These are phyloP conservation scores for Drosophila navojoa DNA, from an alignment of 1,140 invertebrate genomes.

Conservation along the genomic window DNA sequence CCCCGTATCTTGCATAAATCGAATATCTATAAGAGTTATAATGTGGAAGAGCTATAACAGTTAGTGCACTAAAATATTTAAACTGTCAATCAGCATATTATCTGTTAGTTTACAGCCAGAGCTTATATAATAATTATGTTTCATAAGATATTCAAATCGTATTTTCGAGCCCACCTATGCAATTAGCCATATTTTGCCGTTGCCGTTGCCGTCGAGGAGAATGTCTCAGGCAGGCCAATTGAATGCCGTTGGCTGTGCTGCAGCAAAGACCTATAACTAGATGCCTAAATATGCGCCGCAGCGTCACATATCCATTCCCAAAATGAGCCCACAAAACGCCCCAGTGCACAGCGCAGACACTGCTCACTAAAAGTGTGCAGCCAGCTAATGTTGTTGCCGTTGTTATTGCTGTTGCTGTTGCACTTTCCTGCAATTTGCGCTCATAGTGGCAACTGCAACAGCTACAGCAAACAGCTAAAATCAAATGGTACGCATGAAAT, in stretches of 20 bases:
- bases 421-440: constrained; percentile 69
- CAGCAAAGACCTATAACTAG: constrained; percentile 69
- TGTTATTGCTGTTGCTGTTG: constrained; percentile 6
- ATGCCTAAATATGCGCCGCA: constrained; percentile 65
- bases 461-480: constrained; percentile 46
- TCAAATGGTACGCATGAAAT: constrained; percentile 81
- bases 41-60: too few relatives aligned
- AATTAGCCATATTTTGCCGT: constrained; percentile 2
- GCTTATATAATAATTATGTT: too few relatives aligned
- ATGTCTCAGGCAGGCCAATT: constrained; percentile 47
- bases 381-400: constrained; percentile 8
- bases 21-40: too few relatives aligned
- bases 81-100: neutral
- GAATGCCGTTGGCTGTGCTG: constrained; percentile 52
- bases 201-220: constrained; percentile 35
- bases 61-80: neutral
- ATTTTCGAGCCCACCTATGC: neutral
- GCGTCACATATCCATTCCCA: constrained; percentile 29
- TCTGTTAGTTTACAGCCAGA: too few relatives aligned
- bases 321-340: constrained; percentile 47
- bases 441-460: constrained; percentile 48
- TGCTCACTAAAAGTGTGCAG: constrained; percentile 49
- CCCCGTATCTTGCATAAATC: too few relatives aligned
- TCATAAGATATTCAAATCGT: neutral
- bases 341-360: constrained; percentile 37